Conservation (phyloP, 1,140 invertebrate species). For the Pseudomyrmex gracilis region DNA sequence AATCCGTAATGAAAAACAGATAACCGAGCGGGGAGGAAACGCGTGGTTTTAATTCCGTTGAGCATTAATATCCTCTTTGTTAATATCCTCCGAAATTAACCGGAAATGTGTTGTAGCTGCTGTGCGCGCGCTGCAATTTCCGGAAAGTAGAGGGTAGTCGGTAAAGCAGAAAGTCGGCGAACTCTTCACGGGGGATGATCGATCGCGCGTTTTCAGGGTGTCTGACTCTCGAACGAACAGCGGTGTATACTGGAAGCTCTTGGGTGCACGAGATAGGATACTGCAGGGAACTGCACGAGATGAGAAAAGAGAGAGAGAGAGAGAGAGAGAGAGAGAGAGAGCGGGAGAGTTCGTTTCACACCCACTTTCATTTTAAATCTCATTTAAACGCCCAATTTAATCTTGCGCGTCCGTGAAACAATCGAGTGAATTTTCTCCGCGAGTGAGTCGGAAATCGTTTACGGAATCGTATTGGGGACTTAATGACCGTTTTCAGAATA, state of each 20-base stretch:
- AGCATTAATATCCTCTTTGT: constrained; percentile 69
- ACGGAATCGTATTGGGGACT: not conserved
- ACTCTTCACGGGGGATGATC: not conserved
- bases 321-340: not conserved
- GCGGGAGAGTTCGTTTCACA: not conserved
- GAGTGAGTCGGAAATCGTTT: not conserved
- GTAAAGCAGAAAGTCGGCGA: constrained; percentile 67
- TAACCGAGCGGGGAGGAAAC: constrained; percentile 49
- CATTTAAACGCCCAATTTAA: constrained; percentile 23
- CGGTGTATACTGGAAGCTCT: constrained; percentile 51
- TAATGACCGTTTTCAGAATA: not conserved
- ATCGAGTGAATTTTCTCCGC: not conserved
- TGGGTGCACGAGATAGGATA: constrained; percentile 49
- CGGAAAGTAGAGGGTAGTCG: constrained; percentile 60
- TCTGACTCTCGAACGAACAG: constrained; percentile 3
- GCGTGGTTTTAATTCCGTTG: constrained; percentile 65
- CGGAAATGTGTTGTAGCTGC: constrained; percentile 69
- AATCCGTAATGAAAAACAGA: constrained; percentile 20
- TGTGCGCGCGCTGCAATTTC: constrained; percentile 62
- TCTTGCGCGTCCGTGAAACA: not conserved
- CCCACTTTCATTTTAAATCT: not conserved
- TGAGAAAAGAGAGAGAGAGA: not conserved
- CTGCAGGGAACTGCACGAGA: constrained; percentile 64
- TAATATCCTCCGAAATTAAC: constrained; percentile 66
- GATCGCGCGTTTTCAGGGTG: constrained; percentile 14